Evolutionary conservation across 2,113 vertebrate genomes (phyloP).

Genomic region (Rhinogobius similis): DNA sequence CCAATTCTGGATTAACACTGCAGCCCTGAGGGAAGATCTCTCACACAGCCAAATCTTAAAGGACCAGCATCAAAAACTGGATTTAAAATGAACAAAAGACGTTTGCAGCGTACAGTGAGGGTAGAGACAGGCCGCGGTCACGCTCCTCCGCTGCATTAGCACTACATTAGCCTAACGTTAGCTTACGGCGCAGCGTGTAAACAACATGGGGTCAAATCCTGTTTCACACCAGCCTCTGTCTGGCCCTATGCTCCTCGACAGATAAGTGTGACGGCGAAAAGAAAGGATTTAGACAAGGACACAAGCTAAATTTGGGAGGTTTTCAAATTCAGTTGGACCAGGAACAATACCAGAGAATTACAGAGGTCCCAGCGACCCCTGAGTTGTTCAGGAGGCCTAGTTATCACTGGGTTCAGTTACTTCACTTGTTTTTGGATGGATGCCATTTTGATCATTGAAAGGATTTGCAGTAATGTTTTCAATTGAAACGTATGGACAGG

Average conservation of each 20-base stretch:
- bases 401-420: neutral
- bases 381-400: neutral
- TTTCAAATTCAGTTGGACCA: neutral
- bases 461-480: no score
- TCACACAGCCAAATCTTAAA: slow-evolving; percentile 41
- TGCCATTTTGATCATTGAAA: no score
- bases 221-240: slow-evolving; percentile 66
- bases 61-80: slow-evolving; percentile 57
- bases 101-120: slow-evolving; percentile 6
- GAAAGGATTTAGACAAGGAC: neutral
- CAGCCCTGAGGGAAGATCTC: slow-evolving; percentile 30
- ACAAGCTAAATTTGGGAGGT: neutral
- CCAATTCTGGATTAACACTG: neutral
- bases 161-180: slow-evolving; percentile 43
- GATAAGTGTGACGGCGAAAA: neutral
- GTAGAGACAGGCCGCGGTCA: slow-evolving; percentile 46
- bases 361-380: neutral
- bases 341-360: neutral
- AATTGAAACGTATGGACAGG: no score
- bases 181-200: slow-evolving; percentile 33
- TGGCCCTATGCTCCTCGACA: slow-evolving; percentile 17
- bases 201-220: slow-evolving; percentile 63
- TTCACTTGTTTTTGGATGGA: no score
- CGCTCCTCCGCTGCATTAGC: slow-evolving; percentile 41
- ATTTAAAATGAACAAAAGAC: slow-evolving; percentile 63